phyloP scores from a whole-genome alignment of 2,113 vertebrate species.

The Hippopotamus amphibius region DNA sequence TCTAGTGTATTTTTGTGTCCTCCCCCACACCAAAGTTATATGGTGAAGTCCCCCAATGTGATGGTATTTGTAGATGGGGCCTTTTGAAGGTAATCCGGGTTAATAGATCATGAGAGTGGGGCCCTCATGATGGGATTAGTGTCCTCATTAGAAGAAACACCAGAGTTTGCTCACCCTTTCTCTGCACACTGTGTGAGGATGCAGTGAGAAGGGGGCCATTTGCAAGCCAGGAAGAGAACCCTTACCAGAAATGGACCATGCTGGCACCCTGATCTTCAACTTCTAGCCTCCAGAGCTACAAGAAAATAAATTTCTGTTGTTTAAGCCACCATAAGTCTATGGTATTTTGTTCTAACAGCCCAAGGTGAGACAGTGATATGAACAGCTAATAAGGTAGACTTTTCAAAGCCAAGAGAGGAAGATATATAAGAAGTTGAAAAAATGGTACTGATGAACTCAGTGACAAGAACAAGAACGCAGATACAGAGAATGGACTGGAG shows the following conservation, averaged over 20 bases:
- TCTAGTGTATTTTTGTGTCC: neutral
- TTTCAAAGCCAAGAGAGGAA: slow-evolving; percentile 34
- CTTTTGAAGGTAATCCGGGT: neutral
- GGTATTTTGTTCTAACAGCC: slow-evolving; percentile 19
- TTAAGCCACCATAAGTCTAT: neutral
- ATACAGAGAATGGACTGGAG: no score
- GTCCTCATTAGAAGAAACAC: neutral
- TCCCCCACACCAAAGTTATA: neutral
- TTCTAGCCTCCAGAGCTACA: neutral
- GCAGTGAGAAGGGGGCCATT: neutral
- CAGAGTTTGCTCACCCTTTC: neutral
- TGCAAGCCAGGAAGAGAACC: neutral
- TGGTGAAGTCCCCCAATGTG: neutral
- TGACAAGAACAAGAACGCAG: no score
- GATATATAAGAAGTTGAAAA: slow-evolving; percentile 28
- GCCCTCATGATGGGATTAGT: neutral
- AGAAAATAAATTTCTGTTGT: slow-evolving; percentile 44
- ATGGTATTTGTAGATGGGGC: neutral
- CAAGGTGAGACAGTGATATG: neutral
- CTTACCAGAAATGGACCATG: neutral
- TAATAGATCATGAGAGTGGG: neutral
- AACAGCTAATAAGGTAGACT: neutral
- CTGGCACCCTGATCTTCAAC: neutral
- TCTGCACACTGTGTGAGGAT: neutral
- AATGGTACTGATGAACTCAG: neutral